Evolutionary conservation across 2,113 vertebrate species (phyloP).

Genomic region (Pionites leucogaster): DNA sequence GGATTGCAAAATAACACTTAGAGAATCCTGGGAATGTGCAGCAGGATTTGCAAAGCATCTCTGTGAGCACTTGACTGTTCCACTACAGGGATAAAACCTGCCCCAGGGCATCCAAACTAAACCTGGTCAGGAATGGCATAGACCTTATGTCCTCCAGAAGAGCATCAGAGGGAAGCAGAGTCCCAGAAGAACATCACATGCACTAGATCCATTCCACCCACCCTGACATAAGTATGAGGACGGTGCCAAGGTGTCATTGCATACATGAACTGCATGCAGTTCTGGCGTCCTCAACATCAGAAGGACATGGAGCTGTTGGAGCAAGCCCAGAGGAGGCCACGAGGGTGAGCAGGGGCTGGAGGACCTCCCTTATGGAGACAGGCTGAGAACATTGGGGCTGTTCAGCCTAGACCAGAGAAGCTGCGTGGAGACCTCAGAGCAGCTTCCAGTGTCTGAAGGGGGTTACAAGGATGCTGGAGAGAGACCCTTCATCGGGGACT

Average conservation of each 20-base stretch:
- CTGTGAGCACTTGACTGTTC: neutral
- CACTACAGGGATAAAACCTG: accelerated
- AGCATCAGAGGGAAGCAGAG: neutral
- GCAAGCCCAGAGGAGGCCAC: neutral
- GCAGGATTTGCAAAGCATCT: neutral
- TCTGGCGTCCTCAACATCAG: neutral
- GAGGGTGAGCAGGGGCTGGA: neutral
- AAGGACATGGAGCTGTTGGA: neutral
- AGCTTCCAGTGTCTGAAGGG: neutral
- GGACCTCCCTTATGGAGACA: neutral
- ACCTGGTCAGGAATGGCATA: neutral
- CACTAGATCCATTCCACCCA: neutral
- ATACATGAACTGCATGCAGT: neutral
- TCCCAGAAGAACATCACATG: neutral
- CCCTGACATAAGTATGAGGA: accelerated
- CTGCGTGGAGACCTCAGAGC: neutral
- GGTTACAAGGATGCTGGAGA: too few species aligned
- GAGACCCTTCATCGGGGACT: too few species aligned
- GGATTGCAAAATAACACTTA: neutral
- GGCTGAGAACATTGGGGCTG: neutral
- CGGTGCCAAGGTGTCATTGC: neutral
- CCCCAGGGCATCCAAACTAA: neutral
- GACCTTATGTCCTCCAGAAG: neutral
- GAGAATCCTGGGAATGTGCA: neutral
- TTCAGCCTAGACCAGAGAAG: neutral